Evolutionary conservation across 2,113 vertebrate genomes (phyloP).

Genomic region (Strix uralensis): DNA sequence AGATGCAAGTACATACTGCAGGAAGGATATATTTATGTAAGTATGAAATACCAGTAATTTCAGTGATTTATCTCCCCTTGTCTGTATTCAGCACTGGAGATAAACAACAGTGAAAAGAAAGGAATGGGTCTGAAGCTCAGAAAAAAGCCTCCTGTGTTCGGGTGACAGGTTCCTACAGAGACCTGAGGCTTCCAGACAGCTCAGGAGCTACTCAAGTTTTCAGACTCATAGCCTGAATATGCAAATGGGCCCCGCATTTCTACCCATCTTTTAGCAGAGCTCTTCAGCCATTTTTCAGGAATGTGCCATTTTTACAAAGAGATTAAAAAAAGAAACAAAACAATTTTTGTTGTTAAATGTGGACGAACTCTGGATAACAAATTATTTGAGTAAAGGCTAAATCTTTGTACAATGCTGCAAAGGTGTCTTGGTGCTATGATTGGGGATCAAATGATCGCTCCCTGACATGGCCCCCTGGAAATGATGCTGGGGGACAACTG

Average conservation of each 20-base stretch:
- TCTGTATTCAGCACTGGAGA: background rate
- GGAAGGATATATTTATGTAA: background rate
- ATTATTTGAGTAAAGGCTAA: background rate
- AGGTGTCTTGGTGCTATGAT: background rate
- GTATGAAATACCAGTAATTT: background rate
- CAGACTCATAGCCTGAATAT: background rate
- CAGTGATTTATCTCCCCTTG: background rate
- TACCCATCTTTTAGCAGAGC: background rate
- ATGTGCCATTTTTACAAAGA: background rate
- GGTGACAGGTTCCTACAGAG: background rate
- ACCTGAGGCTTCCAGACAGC: background rate
- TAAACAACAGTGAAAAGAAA: background rate
- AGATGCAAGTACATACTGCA: background rate
- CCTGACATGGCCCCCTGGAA: background rate
- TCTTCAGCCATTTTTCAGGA: background rate
- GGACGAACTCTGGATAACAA: background rate
- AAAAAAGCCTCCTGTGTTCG: background rate
- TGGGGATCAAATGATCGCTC: accelerated
- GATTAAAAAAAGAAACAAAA: accelerated
- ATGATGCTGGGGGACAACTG: background rate
- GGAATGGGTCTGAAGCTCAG: background rate
- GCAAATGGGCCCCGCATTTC: background rate
- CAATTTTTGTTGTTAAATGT: background rate
- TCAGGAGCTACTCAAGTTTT: background rate
- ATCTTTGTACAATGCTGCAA: background rate